Conservation (phyloP, 2,888 invertebrate genomes). For the Ichneumon xanthorius region DNA sequence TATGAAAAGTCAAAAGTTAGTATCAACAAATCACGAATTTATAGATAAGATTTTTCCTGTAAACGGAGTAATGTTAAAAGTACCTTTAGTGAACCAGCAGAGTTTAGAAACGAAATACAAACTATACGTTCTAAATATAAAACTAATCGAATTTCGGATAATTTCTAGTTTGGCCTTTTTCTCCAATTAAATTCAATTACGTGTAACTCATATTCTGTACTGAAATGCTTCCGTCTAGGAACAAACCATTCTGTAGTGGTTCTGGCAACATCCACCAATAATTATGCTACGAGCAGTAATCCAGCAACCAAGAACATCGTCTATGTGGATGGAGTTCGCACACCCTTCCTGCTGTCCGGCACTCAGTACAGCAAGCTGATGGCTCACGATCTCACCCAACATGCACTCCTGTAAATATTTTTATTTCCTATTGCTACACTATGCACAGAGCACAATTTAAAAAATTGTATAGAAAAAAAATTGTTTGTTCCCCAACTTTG, state of each 20-base stretch:
- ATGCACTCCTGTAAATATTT: conserved; percentile 92
- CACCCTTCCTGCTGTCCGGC: conserved; percentile 97
- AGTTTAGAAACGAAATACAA: not conserved
- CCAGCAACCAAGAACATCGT: conserved; percentile 91
- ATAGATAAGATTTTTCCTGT: not conserved
- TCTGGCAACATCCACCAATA: conserved; percentile 47
- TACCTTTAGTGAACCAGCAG: too few relatives aligned
- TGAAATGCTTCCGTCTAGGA: conserved; percentile 68
- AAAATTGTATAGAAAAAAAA: not conserved
- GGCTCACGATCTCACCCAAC: conserved; percentile 98
- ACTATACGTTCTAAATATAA: not conserved
- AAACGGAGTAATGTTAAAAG: not conserved
- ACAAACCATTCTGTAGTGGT: conserved; percentile 58
- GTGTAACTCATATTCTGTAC: conserved; percentile 25
- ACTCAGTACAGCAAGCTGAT: conserved; percentile 97
- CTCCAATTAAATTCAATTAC: conserved; percentile 10
- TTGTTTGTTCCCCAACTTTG: not conserved
- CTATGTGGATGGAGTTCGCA: conserved; percentile 98
- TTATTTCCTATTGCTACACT: conserved; percentile 14
- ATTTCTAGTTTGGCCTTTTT: not conserved
- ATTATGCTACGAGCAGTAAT: conserved; percentile 61
- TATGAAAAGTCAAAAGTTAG: not conserved
- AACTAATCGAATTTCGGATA: not conserved
- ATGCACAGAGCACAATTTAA: not conserved
- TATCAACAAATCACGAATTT: not conserved